These are phyloP conservation scores for Sebastes itinus DNA, from an alignment of 2,797 vertebrate genomes.

Conservation along the genomic window DNA sequence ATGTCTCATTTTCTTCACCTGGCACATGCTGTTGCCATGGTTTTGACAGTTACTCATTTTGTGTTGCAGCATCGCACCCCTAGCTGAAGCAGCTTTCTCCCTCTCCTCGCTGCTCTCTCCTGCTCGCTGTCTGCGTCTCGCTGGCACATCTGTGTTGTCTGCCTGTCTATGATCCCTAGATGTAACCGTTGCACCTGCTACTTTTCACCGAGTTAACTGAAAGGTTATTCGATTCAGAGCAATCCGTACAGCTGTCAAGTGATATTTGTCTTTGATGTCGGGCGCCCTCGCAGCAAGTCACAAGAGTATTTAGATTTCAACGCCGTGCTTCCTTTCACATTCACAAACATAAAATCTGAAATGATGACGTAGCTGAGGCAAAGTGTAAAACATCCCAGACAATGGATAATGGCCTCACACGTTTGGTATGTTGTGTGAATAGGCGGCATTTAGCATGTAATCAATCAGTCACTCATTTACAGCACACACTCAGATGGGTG, in stretches of 20 bases:
- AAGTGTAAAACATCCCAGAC: constrained; percentile 13
- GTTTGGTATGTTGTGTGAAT: constrained; percentile 38
- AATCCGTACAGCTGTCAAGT: constrained; percentile 65
- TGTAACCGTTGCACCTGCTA: constrained; percentile 76
- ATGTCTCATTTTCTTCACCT: constrained; percentile 53
- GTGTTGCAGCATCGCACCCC: constrained; percentile 28
- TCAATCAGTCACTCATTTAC: constrained; percentile 64
- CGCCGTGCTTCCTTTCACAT: neutral
- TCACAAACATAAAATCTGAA: neutral
- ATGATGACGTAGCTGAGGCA: neutral
- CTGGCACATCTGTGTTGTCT: constrained; percentile 72
- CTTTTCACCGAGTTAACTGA: constrained; percentile 75
- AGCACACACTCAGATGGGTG: constrained; percentile 33
- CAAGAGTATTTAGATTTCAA: neutral
- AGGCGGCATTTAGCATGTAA: constrained; percentile 46
- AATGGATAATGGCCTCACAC: constrained; percentile 7
- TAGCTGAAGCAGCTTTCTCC: constrained; percentile 10
- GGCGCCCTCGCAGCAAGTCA: constrained; percentile 7
- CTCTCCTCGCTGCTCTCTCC: constrained; percentile 14
- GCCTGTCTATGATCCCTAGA: constrained; percentile 65
- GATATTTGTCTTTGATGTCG: constrained; percentile 44
- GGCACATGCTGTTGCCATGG: constrained; percentile 74
- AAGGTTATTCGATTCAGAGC: constrained; percentile 73
- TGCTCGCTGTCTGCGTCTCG: constrained; percentile 40
- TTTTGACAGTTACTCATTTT: constrained; percentile 75